A percentile compares a stretch with the other conserved stretches of the same genome.
phyloP scores from a whole-genome alignment of 35 echinoderm and acorn worm species.

The Strongylocentrotus purpuratus region DNA sequence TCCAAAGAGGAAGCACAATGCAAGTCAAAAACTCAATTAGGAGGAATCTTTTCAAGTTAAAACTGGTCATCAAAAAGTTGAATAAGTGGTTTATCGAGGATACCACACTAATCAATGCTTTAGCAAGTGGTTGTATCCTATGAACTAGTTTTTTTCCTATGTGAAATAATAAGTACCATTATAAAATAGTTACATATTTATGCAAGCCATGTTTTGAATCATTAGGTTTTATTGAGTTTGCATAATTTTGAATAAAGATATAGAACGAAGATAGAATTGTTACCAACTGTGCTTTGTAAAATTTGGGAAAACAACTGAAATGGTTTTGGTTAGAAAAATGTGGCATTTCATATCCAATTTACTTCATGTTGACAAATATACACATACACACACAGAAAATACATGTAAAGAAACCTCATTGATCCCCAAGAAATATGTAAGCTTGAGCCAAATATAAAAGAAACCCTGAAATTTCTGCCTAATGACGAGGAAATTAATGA shows the following conservation, averaged over 20 bases:
- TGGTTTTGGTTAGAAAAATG: neutral
- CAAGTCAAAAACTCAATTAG: constrained; percentile 18
- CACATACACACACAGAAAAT: too few species aligned
- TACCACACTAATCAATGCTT: constrained; percentile 1
- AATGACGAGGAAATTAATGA: neutral
- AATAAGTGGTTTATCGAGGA: neutral
- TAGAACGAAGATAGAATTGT: neutral
- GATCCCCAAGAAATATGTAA: neutral
- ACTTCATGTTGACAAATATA: too few species aligned
- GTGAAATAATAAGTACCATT: neutral
- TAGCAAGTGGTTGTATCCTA: neutral
- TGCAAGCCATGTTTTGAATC: neutral
- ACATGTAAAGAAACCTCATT: neutral
- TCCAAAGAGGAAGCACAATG: neutral
- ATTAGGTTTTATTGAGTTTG: neutral
- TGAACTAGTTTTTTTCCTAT: neutral
- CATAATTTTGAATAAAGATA: neutral
- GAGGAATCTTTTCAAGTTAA: constrained; percentile 12
- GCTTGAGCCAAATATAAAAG: neutral
- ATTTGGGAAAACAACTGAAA: neutral
- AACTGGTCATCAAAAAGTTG: neutral
- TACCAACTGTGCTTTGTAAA: neutral
- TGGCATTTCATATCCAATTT: neutral
- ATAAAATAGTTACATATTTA: neutral
- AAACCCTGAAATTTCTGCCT: neutral